These are phyloP conservation scores for Syrrhaptes paradoxus DNA, from an alignment of 2,113 vertebrate genomes.

Conservation along the genomic window DNA sequence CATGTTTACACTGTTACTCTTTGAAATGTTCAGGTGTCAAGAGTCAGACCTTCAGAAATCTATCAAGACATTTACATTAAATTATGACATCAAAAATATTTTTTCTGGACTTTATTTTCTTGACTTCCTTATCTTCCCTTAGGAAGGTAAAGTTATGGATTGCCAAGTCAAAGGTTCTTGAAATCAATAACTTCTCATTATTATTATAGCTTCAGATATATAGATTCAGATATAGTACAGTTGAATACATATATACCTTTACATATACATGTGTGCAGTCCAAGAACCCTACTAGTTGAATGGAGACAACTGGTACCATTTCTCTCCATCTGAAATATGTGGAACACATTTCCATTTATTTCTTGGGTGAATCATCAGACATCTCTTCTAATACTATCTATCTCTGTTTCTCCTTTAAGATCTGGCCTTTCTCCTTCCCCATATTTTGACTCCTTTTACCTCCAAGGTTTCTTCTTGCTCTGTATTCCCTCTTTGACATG, in stretches of 20 bases:
- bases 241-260: neutral
- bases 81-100: rapidly evolving
- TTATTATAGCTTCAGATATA: neutral
- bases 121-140: neutral
- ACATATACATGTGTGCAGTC: neutral
- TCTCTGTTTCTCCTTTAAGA: neutral
- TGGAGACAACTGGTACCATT: neutral
- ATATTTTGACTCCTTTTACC: neutral
- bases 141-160: neutral
- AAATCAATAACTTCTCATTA: neutral
- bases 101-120: neutral
- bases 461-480: neutral
- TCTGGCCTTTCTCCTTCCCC: neutral
- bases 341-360: neutral
- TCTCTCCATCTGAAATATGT: neutral
- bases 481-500: neutral
- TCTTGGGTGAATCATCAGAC: neutral
- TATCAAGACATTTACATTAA: neutral
- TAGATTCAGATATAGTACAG: neutral
- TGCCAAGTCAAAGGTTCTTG: neutral
- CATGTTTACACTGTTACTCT: neutral
- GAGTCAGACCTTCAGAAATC: neutral
- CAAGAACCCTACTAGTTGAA: neutral
- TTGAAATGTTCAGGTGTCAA: neutral
- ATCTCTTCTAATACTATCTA: neutral